Percentiles rank a stretch among this genome's conserved stretches.
phyloP scores from a whole-genome alignment of 2,797 vertebrate genomes.

The Sandelia bainsii region DNA sequence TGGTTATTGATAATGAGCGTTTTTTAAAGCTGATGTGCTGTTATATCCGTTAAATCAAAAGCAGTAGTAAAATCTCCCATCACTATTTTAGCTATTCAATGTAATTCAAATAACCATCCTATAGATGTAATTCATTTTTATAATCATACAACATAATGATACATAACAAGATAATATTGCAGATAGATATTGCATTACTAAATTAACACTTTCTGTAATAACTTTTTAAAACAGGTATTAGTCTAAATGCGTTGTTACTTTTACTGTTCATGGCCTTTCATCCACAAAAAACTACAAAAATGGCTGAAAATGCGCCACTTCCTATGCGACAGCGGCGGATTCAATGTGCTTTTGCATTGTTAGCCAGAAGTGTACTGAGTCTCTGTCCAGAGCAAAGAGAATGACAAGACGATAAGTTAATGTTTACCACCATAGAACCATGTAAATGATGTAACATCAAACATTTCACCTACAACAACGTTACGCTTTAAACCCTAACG shows the following conservation, averaged over 20 bases:
- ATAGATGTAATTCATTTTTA: not conserved
- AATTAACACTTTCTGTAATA: not conserved
- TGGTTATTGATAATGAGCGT: no score
- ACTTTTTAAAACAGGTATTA: not conserved
- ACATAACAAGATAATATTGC: no score
- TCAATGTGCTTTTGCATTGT: conserved; percentile 55
- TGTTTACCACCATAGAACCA: not conserved
- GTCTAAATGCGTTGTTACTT: not conserved
- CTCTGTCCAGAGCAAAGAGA: conserved; percentile 4
- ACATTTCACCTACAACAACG: not conserved
- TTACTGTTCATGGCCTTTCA: not conserved
- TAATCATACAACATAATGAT: no score
- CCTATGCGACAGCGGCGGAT: conserved; percentile 41
- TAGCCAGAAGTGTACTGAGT: conserved; percentile 21
- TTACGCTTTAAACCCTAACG: accelerated
- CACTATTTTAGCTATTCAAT: no score
- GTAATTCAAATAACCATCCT: not conserved
- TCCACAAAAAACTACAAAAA: conserved; percentile 56
- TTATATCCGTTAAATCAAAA: no score
- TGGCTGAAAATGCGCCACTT: conserved; percentile 36
- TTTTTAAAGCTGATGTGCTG: no score
- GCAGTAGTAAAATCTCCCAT: no score
- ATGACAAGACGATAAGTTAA: conserved; percentile 12
- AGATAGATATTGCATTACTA: no score
- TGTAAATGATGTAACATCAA: not conserved